Evolutionary conservation across 2,113 vertebrate genomes (phyloP).

Genomic region (Calidris pygmaea): DNA sequence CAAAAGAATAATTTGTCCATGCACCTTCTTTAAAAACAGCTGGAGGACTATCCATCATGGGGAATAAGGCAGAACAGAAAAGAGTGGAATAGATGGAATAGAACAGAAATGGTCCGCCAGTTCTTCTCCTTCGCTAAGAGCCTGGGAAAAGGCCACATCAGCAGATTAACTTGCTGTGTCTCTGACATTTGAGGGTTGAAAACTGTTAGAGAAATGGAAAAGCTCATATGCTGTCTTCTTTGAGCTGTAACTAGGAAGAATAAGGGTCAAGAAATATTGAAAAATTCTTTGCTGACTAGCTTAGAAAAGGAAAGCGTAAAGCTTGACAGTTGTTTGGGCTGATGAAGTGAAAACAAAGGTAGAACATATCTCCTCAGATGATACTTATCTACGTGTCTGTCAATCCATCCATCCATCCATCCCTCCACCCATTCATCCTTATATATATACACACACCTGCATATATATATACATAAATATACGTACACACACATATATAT

Average conservation of each 20-base stretch:
- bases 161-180: background rate
- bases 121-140: background rate
- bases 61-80: background rate
- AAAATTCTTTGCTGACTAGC: background rate
- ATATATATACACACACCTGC: background rate
- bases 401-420: background rate
- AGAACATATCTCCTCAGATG: background rate
- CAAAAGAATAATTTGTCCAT: background rate
- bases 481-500: rapidly evolving
- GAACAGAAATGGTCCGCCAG: background rate
- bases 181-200: background rate
- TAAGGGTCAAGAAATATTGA: background rate
- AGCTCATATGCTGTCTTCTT: background rate
- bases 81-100: background rate
- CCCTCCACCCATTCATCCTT: background rate
- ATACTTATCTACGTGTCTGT: background rate
- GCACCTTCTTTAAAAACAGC: background rate
- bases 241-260: background rate
- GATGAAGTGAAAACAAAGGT: background rate
- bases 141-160: background rate
- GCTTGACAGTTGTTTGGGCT: background rate
- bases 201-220: background rate
- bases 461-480: background rate
- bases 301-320: background rate
- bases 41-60: background rate